Conservation (phyloP, 2,113 vertebrate genomes). For the Melospiza georgiana region DNA sequence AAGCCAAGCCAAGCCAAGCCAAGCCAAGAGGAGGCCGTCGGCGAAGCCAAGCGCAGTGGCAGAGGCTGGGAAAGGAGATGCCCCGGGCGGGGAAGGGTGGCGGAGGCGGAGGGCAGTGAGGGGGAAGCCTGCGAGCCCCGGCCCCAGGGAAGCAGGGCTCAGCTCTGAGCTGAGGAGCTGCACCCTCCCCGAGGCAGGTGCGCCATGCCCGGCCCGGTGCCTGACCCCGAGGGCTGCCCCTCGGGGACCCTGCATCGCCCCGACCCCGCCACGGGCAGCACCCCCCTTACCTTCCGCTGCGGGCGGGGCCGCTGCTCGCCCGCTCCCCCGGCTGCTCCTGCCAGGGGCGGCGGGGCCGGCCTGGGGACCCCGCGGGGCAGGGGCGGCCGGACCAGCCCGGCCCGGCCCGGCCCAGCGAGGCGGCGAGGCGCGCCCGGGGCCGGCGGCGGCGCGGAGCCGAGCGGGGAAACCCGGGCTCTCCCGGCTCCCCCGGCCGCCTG, state of each 20-base stretch:
- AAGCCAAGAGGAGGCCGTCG: not conserved
- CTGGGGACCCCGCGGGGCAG: not conserved
- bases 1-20: not conserved
- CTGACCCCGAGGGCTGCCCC: not conserved
- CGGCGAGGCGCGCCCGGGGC: not conserved
- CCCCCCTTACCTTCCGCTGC: not conserved
- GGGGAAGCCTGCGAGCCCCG: not conserved
- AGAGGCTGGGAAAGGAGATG: not conserved
- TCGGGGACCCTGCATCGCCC: not conserved
- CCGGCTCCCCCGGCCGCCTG: not conserved
- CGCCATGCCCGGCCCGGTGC: not conserved
- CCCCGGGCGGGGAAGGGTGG: not conserved
- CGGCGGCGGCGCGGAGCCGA: not conserved
- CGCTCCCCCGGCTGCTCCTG: not conserved
- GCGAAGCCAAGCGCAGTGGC: not conserved
- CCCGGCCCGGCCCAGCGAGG: too few relatives aligned
- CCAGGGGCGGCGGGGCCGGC: not conserved
- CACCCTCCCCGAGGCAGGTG: not conserved
- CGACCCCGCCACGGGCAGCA: not conserved
- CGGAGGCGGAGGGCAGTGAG: accelerated
- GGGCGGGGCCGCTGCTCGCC: not conserved
- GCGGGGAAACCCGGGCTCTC: conserved; percentile 39
- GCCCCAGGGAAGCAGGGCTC: not conserved
- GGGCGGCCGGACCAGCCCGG: too few relatives aligned
- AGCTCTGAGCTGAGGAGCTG: not conserved